These are phyloP conservation scores for Podarcis muralis DNA, from an alignment of 2,113 vertebrate genomes.

Conservation along the genomic window DNA sequence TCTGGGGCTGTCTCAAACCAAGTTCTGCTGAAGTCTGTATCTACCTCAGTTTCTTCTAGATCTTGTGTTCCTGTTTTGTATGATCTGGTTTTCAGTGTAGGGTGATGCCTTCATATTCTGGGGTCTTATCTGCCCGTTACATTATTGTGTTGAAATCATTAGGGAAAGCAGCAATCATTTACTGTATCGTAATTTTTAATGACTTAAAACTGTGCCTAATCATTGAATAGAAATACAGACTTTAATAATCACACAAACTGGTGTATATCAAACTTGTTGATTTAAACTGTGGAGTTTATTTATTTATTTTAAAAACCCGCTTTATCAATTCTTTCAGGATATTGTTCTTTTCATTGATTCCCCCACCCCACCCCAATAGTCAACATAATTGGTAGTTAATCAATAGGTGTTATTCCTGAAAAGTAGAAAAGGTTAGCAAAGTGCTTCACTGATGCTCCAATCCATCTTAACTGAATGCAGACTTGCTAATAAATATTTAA, in stretches of 20 bases:
- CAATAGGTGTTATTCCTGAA: slow-evolving; percentile 65
- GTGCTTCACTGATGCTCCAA: slow-evolving; percentile 70
- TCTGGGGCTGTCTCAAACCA: too few species aligned
- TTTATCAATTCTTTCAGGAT: slow-evolving; percentile 65
- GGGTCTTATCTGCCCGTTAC: slow-evolving; percentile 36
- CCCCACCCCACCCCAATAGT: slow-evolving; percentile 52
- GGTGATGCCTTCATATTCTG: slow-evolving; percentile 30
- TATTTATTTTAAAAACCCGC: slow-evolving; percentile 60
- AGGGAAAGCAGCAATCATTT: slow-evolving; percentile 27
- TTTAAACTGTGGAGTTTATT: slow-evolving; percentile 51
- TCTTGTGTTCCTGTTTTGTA: slow-evolving; percentile 39
- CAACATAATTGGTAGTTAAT: slow-evolving; percentile 75
- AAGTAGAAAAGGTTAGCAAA: slow-evolving; percentile 52
- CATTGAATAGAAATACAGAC: slow-evolving; percentile 57
- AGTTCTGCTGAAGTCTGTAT: background rate
- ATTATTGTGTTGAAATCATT: slow-evolving; percentile 18
- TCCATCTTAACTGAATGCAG: slow-evolving; percentile 75
- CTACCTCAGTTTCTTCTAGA: background rate
- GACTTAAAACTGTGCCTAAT: slow-evolving; percentile 34
- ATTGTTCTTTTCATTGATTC: slow-evolving; percentile 70
- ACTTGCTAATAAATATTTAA: slow-evolving; percentile 82
- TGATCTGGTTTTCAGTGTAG: slow-evolving; percentile 37
- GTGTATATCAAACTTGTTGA: slow-evolving; percentile 66
- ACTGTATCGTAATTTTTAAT: slow-evolving; percentile 16
- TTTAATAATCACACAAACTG: slow-evolving; percentile 65